Percentiles rank a stretch among this genome's conserved stretches.
Evolutionary conservation across 1,140 invertebrate species (phyloP).

Genomic region (Leguminivora glycinivorella): DNA sequence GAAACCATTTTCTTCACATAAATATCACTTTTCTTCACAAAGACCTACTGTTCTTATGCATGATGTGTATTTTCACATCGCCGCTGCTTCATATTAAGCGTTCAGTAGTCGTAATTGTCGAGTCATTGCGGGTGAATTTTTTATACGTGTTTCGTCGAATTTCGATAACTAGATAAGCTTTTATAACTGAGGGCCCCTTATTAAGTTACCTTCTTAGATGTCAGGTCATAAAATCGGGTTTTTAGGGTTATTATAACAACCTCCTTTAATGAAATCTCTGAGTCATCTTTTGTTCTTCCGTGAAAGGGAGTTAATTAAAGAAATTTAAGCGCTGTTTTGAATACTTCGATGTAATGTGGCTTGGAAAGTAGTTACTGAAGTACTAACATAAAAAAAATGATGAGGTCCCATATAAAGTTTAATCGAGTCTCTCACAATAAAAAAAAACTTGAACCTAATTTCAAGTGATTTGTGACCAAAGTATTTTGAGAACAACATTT

Average conservation of each 20-base stretch:
- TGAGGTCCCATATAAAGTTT: neutral
- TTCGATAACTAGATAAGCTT: conserved; percentile 46
- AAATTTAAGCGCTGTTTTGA: neutral
- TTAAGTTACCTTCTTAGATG: conserved; percentile 38
- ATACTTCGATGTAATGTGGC: neutral
- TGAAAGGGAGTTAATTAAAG: neutral
- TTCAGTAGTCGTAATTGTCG: conserved; percentile 37
- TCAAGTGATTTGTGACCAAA: too few species aligned
- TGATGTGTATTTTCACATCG: neutral
- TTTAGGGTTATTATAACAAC: conserved; percentile 31
- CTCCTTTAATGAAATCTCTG: conserved; percentile 25
- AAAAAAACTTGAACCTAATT: too few species aligned
- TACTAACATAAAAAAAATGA: neutral
- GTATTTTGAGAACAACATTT: too few species aligned
- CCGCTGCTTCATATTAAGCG: conserved; percentile 38
- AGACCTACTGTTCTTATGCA: conserved; percentile 5
- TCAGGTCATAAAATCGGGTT: conserved; percentile 38
- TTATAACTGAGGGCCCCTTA: conserved; percentile 39
- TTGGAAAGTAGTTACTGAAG: neutral
- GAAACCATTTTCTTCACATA: too few species aligned
- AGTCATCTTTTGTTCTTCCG: conserved; percentile 55
- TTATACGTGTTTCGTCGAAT: conserved; percentile 48
- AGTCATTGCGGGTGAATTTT: conserved; percentile 56
- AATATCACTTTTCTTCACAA: too few species aligned
- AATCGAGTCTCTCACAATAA: neutral